Evolutionary conservation across 30 jellyfish, hydroid and myxozoan genomes (phyloP).

Genomic region (Pelagia noctiluca): DNA sequence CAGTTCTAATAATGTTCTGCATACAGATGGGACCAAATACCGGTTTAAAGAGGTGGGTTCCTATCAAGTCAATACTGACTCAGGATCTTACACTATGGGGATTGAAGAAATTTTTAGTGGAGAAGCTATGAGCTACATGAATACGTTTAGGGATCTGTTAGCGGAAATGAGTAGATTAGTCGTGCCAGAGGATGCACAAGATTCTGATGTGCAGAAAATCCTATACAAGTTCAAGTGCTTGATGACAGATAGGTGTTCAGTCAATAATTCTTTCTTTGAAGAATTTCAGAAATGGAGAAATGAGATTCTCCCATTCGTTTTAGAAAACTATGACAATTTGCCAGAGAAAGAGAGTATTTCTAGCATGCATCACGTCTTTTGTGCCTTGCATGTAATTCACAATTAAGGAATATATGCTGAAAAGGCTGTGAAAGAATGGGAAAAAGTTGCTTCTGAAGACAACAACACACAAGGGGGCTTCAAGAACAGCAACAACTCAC

Average conservation of each 20-base stretch:
- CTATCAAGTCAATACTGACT: slow-evolving; percentile 10
- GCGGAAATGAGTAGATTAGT: slow-evolving; percentile 14
- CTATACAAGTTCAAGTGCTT: background rate
- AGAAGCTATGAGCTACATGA: slow-evolving; percentile 37
- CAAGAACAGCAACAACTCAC: slow-evolving; percentile 8
- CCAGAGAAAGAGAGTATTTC: slow-evolving; percentile 13
- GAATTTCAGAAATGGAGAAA: slow-evolving; percentile 12
- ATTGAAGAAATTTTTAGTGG: slow-evolving; percentile 33
- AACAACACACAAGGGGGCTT: slow-evolving; percentile 50
- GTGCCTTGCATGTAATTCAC: slow-evolving; percentile 59
- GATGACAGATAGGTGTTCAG: slow-evolving; percentile 14
- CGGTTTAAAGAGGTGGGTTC: slow-evolving; percentile 17
- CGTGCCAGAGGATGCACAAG: slow-evolving; percentile 10
- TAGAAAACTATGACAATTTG: slow-evolving; percentile 7
- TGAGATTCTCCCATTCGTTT: background rate
- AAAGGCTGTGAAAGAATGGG: slow-evolving; percentile 52
- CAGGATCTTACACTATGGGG: slow-evolving; percentile 18
- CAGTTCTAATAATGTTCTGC: slow-evolving; percentile 25
- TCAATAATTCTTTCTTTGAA: background rate
- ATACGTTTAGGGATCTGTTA: slow-evolving; percentile 30
- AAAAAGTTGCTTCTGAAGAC: slow-evolving; percentile 13
- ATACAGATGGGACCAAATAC: slow-evolving; percentile 41
- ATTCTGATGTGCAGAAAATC: background rate
- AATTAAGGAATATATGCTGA: slow-evolving; percentile 63
- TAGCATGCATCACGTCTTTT: slow-evolving; percentile 44